Percentiles rank a stretch among this genome's conserved stretches.
Conservation (phyloP, 2,797 vertebrate genomes). For the Novumbra hubbsi region DNA sequence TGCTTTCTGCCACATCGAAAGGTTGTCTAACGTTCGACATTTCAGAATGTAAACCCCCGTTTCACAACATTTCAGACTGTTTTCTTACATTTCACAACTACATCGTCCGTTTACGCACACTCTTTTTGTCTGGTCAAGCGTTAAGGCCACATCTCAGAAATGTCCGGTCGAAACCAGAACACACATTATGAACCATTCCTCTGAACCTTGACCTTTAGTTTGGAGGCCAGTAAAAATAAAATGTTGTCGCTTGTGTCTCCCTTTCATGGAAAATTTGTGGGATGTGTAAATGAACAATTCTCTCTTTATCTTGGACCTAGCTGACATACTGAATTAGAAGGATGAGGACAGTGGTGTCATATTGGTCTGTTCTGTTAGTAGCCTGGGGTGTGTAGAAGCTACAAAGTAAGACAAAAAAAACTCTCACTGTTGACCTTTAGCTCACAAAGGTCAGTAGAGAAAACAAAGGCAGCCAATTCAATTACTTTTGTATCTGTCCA, state of each 20-base stretch:
- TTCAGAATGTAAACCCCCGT: no score
- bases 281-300: neutral
- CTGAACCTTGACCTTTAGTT: neutral
- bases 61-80: no score
- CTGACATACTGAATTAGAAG: constrained; percentile 43
- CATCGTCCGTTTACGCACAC: no score
- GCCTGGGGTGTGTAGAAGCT: constrained; percentile 26
- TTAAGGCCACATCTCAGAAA: no score
- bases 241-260: neutral
- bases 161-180: no score
- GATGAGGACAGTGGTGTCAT: constrained; percentile 25
- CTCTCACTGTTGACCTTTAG: constrained; percentile 24
- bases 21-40: no score
- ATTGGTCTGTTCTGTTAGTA: constrained; percentile 32
- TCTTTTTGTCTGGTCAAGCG: no score
- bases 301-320: neutral
- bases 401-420: constrained; percentile 28
- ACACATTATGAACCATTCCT: neutral
- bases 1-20: no score
- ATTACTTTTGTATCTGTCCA: constrained; percentile 9
- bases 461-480: neutral
- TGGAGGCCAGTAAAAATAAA: neutral
- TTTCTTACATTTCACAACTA: no score
- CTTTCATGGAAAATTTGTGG: neutral
- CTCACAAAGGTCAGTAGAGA: constrained; percentile 18